These are phyloP conservation scores for Sarcophaga peregrina DNA, from an alignment of 1,140 invertebrate genomes.

Conservation along the genomic window DNA sequence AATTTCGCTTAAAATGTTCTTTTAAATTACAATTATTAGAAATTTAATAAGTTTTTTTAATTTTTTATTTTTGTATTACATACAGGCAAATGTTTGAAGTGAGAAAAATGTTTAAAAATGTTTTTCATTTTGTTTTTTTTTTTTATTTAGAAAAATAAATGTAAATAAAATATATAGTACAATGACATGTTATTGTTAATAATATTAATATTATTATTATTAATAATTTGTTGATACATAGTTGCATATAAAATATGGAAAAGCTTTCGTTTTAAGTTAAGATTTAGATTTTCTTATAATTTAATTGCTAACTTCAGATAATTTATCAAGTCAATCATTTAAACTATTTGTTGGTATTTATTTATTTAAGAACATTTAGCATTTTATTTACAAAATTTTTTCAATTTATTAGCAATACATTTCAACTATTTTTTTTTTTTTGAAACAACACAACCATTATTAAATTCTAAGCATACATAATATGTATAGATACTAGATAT, in stretches of 20 bases:
- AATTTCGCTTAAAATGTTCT: background rate
- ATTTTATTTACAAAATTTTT: background rate
- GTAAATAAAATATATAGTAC: no score
- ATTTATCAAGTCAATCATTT: no score
- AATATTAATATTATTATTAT: background rate
- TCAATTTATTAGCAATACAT: background rate
- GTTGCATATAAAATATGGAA: background rate
- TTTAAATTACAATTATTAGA: conserved; percentile 6
- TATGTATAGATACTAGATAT: no score
- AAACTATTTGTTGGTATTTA: no score
- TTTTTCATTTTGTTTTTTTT: background rate
- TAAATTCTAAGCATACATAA: conserved; percentile 17
- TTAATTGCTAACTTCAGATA: background rate
- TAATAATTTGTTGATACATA: background rate
- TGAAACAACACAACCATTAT: conserved; percentile 7
- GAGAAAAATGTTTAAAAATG: background rate
- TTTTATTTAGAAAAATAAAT: no score
- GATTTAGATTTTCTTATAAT: background rate
- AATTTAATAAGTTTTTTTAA: background rate
- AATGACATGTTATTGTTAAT: background rate
- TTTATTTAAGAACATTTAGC: background rate
- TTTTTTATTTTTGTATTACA: background rate
- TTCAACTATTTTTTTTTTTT: background rate
- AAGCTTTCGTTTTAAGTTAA: background rate
- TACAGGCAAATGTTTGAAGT: background rate